These are phyloP conservation scores for Astatotilapia flaviijosephi DNA, from an alignment of 2,113 vertebrate genomes.

Conservation along the genomic window DNA sequence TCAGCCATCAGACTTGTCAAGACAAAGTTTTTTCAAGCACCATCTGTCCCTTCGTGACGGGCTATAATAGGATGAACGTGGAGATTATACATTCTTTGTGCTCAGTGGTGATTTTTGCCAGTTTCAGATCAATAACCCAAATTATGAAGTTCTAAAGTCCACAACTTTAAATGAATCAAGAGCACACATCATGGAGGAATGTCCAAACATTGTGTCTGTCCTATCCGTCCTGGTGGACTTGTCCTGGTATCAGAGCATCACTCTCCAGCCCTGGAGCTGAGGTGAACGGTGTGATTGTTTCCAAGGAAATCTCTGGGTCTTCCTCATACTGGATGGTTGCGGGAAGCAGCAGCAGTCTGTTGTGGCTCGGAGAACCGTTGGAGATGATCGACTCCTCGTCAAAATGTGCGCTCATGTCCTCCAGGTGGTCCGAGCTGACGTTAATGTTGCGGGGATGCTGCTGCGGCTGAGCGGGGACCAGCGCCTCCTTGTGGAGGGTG, in stretches of 20 bases:
- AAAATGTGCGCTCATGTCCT: conserved; percentile 18
- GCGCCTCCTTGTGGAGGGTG: conserved; percentile 70
- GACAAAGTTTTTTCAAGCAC: background rate
- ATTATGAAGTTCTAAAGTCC: accelerated
- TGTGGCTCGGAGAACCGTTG: conserved; percentile 24
- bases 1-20: background rate
- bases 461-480: conserved; percentile 20
- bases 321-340: conserved; percentile 56
- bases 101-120: background rate
- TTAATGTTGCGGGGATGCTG: background rate
- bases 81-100: background rate
- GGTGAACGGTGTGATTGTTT: conserved; percentile 54
- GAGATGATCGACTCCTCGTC: conserved; percentile 59
- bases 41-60: background rate
- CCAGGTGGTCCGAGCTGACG: background rate
- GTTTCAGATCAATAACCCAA: accelerated
- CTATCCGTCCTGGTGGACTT: conserved; percentile 15
- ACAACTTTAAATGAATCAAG: background rate
- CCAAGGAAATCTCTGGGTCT: conserved; percentile 61
- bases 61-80: accelerated
- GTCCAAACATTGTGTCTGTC: background rate
- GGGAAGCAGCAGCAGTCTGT: conserved; percentile 32
- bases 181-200: background rate
- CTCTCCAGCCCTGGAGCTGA: conserved; percentile 30
- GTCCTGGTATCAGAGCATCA: conserved; percentile 39